Conservation (phyloP, 2,797 vertebrate species). For the Ambastaia sidthimunki region DNA sequence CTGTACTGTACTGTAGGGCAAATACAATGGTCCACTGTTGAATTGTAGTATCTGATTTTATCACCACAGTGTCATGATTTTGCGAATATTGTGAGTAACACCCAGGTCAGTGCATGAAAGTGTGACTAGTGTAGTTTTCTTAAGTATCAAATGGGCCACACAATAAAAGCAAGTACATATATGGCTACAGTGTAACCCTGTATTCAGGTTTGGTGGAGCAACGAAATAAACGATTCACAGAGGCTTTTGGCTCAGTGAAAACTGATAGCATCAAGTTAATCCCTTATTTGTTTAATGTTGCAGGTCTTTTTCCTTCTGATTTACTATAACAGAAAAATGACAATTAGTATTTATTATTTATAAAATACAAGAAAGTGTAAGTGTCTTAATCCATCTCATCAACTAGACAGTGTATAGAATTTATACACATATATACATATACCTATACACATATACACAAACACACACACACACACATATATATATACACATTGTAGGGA, state of each 20-base stretch:
- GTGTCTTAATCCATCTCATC: neutral
- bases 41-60: neutral
- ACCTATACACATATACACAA: no score
- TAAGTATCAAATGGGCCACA: neutral
- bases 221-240: neutral
- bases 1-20: neutral
- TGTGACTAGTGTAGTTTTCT: neutral
- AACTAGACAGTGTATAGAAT: neutral
- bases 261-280: slow-evolving; percentile 17
- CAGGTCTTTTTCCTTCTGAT: neutral
- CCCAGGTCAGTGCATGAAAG: neutral
- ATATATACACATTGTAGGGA: no score
- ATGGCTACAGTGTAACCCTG: slow-evolving; percentile 6
- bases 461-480: no score
- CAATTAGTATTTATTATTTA: no score
- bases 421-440: neutral
- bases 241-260: neutral
- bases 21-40: neutral
- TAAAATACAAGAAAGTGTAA: neutral
- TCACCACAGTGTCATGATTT: neutral
- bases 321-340: neutral
- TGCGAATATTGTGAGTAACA: neutral
- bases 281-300: slow-evolving; percentile 19
- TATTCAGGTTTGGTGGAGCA: neutral
- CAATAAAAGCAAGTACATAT: neutral